These are phyloP conservation scores for Sminthurinus aureus DNA, from an alignment of 2,888 invertebrate genomes.

Conservation along the genomic window DNA sequence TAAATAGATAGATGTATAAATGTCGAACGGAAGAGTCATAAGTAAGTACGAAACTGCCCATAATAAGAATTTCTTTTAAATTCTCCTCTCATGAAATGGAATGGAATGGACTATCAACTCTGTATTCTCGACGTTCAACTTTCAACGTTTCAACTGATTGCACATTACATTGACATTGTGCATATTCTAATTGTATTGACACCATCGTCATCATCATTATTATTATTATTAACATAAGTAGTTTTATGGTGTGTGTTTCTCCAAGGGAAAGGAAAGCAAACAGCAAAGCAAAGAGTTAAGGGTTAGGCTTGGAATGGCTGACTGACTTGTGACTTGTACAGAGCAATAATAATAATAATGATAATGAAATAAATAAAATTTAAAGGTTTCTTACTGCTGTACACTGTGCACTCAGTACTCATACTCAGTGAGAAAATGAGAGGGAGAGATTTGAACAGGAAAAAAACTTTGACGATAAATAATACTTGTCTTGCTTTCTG, in stretches of 20 bases:
- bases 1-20: not conserved
- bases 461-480: not conserved
- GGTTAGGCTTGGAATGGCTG: not conserved
- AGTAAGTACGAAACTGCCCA: not conserved
- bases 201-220: not conserved
- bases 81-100: not conserved
- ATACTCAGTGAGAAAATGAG: not conserved
- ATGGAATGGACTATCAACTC: too few species aligned
- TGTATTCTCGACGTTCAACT: not conserved
- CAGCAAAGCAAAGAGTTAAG: not conserved
- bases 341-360: not conserved
- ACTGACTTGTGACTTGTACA: too few species aligned
- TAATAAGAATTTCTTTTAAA: not conserved
- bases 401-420: not conserved
- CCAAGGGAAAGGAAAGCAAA: not conserved
- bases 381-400: not conserved
- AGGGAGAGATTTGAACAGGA: not conserved
- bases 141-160: not conserved
- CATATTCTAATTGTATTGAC: slow-evolving; percentile 6
- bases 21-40: not conserved
- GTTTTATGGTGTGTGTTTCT: not conserved
- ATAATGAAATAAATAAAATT: slow-evolving; percentile 29
- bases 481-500: slow-evolving; percentile 25
- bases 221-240: not conserved
- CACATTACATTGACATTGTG: not conserved